These are phyloP conservation scores for Prunella strophiata DNA, from an alignment of 2,797 vertebrate species.

Conservation along the genomic window DNA sequence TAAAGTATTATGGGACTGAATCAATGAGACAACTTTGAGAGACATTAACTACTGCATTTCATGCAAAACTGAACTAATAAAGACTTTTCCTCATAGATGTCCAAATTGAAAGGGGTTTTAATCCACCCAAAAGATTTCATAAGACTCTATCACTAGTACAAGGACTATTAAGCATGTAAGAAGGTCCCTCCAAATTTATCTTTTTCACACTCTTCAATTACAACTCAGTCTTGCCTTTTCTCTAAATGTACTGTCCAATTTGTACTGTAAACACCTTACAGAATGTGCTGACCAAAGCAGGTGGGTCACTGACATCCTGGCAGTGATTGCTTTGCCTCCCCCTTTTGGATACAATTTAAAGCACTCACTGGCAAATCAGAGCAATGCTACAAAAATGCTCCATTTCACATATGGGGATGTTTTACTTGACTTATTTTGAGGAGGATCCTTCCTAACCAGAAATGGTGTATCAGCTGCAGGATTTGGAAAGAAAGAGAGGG, in stretches of 20 bases:
- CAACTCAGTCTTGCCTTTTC: neutral
- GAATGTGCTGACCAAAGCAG: neutral
- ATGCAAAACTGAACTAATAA: constrained; percentile 17
- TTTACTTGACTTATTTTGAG: no score
- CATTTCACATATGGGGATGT: no score
- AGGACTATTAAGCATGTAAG: neutral
- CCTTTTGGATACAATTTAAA: no score
- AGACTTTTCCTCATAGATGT: neutral
- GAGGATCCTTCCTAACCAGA: no score
- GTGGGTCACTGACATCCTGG: no score
- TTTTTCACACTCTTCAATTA: neutral
- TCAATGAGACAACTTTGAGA: neutral
- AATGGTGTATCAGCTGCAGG: no score
- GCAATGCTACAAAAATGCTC: no score
- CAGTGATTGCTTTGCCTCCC: no score
- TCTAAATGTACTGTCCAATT: neutral
- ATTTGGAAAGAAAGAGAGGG: no score
- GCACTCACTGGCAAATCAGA: no score
- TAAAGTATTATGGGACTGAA: neutral
- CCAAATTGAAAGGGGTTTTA: constrained; percentile 1
- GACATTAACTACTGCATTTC: neutral
- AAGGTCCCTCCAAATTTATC: neutral
- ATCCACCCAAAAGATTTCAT: neutral
- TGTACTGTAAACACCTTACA: neutral
- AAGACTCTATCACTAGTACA: neutral